Conservation (phyloP, 2,888 invertebrate species). For the Tachystola acroxantha region DNA sequence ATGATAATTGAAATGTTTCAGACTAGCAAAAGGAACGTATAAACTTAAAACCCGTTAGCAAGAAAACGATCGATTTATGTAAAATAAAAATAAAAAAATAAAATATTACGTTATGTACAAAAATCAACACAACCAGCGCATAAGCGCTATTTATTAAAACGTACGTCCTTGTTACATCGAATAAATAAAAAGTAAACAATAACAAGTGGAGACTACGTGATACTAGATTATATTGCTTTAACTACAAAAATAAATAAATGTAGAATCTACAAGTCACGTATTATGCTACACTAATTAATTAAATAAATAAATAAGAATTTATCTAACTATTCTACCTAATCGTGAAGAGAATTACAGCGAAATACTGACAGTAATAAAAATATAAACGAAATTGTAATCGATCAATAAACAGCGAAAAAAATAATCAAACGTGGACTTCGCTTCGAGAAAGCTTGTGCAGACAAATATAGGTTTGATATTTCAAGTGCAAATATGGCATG, state of each 20-base stretch:
- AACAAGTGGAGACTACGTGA: constrained; percentile 50
- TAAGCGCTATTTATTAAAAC: constrained; percentile 22
- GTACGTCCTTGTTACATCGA: constrained; percentile 5
- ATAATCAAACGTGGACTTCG: constrained; percentile 38
- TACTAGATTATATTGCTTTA: constrained; percentile 47
- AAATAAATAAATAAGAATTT: constrained; percentile 74
- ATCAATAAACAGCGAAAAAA: constrained; percentile 19
- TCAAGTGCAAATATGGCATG: constrained; percentile 12
- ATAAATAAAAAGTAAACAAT: constrained; percentile 29
- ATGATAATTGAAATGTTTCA: constrained; percentile 20
- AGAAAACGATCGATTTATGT: constrained; percentile 20
- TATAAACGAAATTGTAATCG: constrained; percentile 25
- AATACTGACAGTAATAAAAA: constrained; percentile 63
- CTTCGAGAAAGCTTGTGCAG: constrained; percentile 32
- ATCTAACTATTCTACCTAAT: constrained; percentile 68
- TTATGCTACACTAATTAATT: constrained; percentile 65
- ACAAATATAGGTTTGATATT: not conserved
- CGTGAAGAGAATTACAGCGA: constrained; percentile 57
- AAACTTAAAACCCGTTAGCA: constrained; percentile 33
- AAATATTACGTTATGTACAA: constrained; percentile 25
- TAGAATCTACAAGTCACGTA: constrained; percentile 51
- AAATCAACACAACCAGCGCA: constrained; percentile 30
- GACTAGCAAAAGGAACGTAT: constrained; percentile 53
- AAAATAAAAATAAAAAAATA: constrained; percentile 35
- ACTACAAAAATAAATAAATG: constrained; percentile 59